Evolutionary conservation across 64 coral and sea anemone species (phyloP), one percentile per base, ranked within the genome.

Genomic region (Montipora cactus): DNA sequence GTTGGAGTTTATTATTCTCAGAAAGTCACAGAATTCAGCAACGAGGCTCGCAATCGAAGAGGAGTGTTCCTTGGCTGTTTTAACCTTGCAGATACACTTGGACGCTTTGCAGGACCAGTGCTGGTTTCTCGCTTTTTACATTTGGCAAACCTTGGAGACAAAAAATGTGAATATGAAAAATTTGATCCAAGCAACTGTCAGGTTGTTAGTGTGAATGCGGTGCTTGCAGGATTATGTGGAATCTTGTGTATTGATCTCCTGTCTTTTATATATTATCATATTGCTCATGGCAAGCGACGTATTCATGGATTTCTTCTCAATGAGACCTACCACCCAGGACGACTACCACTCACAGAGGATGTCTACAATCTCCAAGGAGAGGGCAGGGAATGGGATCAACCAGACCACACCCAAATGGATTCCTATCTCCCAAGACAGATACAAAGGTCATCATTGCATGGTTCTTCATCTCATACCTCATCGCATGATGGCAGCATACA

Each of bases 21-120:
- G 11, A 99, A 99, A 49, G 76, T 99, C 10, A 99, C 98, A 74
- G 98, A 99, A 49, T 77, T 96, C 19, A 94, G 94, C 50, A 86
- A 99, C 25, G 92, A 99, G 47, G 98, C 98, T 25, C 73, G 95
- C 19, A 99, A 99, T 75, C 88, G 98, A 10, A 73, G 98, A 46
- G 98, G 98, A 37, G 69, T 96, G 5, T 99, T 96, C 12, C 92
- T 99, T 21, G 93, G 98, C 2, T 89, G 92, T 3, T 92, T 99
- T 28, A 99, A 96, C 49, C 92, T 99, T 53, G 89, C 95, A 4
- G 98, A 99, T 49, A 83, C 94, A 69, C 90, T 99, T 22, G 98
- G 98, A 61, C 77, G 98, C 77, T 96, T 96, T 79, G 66, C 94
- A 4, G 98, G 98, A 1, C 98, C 98, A 15, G 78, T 85, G 15